These are phyloP conservation scores for Bovichtus diacanthus DNA, from an alignment of 2,797 vertebrate genomes.

Conservation along the genomic window DNA sequence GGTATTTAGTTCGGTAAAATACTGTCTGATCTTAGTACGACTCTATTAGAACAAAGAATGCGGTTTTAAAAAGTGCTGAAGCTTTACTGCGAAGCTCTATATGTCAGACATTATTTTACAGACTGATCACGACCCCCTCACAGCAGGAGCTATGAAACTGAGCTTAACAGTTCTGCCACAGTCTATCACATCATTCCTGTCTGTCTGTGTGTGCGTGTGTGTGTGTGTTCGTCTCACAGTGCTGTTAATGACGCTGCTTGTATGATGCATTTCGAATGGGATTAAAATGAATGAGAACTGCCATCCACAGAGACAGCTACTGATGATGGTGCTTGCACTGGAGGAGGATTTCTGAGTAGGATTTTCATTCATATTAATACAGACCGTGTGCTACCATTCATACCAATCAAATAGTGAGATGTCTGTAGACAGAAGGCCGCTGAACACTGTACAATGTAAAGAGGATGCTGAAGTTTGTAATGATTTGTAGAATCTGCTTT, in stretches of 20 bases:
- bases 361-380: constrained; percentile 17
- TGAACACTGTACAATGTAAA: not conserved
- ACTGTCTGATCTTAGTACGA: not conserved
- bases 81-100: not conserved
- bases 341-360: not conserved
- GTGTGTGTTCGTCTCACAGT: not conserved
- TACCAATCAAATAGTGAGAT: not conserved
- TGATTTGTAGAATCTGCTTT: not conserved
- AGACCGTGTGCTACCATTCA: not conserved
- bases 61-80: not conserved
- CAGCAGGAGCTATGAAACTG: constrained; percentile 1
- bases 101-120: not conserved
- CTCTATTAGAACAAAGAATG: not conserved
- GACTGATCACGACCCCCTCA: not conserved
- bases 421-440: not conserved
- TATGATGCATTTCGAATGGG: constrained; percentile 21
- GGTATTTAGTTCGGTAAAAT: not conserved
- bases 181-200: not conserved
- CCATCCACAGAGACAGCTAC: not conserved
- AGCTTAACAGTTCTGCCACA: not conserved
- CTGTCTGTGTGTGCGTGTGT: not conserved
- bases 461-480: not conserved
- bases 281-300: constrained; percentile 38
- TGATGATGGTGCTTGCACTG: not conserved
- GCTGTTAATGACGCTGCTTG: not conserved